phyloP scores from a whole-genome alignment of 2,888 invertebrate genomes.

The Danaus chrysippus region DNA sequence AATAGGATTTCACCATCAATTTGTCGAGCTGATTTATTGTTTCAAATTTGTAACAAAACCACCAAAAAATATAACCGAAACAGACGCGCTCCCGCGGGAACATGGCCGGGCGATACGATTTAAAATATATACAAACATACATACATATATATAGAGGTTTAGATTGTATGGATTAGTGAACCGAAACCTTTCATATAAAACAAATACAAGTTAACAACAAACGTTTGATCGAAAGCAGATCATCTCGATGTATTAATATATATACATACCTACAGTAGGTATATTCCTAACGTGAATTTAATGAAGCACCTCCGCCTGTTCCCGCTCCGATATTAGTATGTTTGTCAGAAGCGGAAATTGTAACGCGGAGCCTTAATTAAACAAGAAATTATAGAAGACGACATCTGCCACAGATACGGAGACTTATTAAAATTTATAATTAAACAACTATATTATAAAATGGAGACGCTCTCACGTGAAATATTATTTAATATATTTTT shows the following conservation, averaged over 20 bases:
- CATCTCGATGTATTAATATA: no score
- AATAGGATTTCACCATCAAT: constrained; percentile 23
- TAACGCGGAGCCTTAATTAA: constrained; percentile 23
- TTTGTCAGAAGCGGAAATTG: constrained; percentile 22
- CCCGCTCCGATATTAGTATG: constrained; percentile 8
- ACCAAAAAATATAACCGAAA: constrained; percentile 29
- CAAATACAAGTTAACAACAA: no score
- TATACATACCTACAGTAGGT: no score
- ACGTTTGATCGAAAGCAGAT: no score
- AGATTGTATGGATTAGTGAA: no score
- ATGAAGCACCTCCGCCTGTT: constrained; percentile 5
- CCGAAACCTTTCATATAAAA: no score
- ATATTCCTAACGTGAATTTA: constrained; percentile 3
- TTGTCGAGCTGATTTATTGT: constrained; percentile 28
- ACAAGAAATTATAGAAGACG: constrained; percentile 19
- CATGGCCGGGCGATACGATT: constrained; percentile 36
- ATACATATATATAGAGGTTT: no score
- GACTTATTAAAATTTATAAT: constrained; percentile 7
- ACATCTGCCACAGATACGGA: background rate
- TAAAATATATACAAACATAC: background rate
- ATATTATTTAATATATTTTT: background rate
- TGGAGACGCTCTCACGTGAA: background rate
- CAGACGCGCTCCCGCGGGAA: constrained; percentile 47
- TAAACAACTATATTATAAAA: background rate
- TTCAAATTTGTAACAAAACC: constrained; percentile 30